Conservation (phyloP, 2,888 invertebrate genomes). For the Gryllus longicercus region DNA sequence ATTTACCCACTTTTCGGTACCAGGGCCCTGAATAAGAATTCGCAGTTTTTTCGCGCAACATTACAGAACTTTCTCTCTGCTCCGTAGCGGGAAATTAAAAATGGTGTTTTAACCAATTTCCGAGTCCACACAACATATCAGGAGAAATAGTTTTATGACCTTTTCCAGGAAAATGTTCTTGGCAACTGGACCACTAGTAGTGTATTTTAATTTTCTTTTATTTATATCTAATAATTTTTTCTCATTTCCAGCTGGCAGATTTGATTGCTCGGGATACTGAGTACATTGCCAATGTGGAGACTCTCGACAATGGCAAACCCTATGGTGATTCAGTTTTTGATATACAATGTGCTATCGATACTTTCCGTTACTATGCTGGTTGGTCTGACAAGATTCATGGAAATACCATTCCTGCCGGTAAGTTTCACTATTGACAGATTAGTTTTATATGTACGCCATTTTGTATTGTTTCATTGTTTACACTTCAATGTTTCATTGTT, state of each 20-base stretch:
- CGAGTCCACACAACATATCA: no score
- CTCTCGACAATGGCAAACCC: slow-evolving; percentile 93
- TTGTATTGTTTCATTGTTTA: no score
- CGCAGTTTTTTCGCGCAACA: no score
- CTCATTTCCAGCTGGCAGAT: slow-evolving; percentile 61
- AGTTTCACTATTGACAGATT: slow-evolving; percentile 31
- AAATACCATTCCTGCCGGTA: slow-evolving; percentile 72
- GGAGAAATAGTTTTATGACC: no score
- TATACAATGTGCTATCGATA: slow-evolving; percentile 31
- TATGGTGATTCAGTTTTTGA: slow-evolving; percentile 48
- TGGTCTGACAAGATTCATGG: slow-evolving; percentile 86
- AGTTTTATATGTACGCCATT: neutral
- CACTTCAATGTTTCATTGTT: no score
- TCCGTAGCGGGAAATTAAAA: no score
- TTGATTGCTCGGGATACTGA: slow-evolving; percentile 74
- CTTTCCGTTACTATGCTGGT: slow-evolving; percentile 69
- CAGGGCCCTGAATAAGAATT: no score
- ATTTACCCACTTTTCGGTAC: no score
- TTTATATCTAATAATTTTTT: neutral
- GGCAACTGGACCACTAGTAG: neutral
- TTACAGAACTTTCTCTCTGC: no score
- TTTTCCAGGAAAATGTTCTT: neutral
- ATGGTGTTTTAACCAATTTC: no score
- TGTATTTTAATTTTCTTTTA: neutral
- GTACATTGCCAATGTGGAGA: slow-evolving; percentile 85